A percentile compares a stretch with the other conserved stretches of the same genome.
phyloP scores from a whole-genome alignment of 2,797 vertebrate genomes.

The Ceyx erithaca region DNA sequence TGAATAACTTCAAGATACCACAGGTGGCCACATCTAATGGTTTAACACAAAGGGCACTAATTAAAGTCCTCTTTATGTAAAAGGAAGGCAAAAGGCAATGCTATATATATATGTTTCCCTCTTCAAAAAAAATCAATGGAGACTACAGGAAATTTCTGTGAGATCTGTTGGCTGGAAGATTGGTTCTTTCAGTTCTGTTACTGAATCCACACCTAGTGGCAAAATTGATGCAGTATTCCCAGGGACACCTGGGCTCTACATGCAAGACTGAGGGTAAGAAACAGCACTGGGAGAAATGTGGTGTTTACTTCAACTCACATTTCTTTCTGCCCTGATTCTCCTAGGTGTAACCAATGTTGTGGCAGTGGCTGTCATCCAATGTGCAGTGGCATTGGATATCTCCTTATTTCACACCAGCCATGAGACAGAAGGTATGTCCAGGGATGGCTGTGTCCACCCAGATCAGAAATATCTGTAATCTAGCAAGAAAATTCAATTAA shows the following conservation, averaged over 20 bases:
- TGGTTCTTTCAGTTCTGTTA: background rate
- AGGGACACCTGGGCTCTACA: background rate
- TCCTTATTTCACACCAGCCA: background rate
- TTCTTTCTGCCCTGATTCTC: background rate
- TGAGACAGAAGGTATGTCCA: background rate
- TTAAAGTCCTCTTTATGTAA: background rate
- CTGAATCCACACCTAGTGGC: background rate
- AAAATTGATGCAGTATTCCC: background rate
- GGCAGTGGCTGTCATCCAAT: background rate
- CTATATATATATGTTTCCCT: background rate
- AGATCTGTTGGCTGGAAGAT: background rate
- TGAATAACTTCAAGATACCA: conserved; percentile 23
- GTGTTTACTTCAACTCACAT: background rate
- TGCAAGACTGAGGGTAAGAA: background rate
- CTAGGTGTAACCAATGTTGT: background rate
- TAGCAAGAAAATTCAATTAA: background rate
- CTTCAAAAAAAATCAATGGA: background rate
- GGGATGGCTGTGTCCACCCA: background rate
- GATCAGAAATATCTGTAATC: background rate
- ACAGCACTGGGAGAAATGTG: background rate
- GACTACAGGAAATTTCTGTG: background rate
- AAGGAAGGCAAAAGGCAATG: background rate
- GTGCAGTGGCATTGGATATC: background rate
- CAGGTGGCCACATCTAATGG: conserved; percentile 1
- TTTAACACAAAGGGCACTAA: conserved; percentile 50